Evolutionary conservation across 2,797 vertebrate species (phyloP).

Genomic region (Mormyrus hasselquistii): DNA sequence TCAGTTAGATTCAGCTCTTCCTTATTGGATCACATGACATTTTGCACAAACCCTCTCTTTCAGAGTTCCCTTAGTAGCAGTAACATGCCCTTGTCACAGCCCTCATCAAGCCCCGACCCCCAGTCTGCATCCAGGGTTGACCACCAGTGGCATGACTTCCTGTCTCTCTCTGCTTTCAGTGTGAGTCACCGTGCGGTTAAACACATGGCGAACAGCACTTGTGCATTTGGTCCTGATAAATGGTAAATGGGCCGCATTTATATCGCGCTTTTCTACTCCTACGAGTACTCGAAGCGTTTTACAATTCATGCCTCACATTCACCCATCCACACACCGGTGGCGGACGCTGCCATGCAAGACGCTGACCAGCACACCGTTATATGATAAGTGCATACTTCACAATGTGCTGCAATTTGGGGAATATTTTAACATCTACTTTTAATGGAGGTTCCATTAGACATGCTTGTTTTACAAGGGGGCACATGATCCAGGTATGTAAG

Average conservation of each 20-base stretch:
- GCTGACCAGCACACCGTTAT: too few relatives aligned
- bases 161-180: conserved; percentile 55
- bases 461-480: not conserved
- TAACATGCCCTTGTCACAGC: conserved; percentile 21
- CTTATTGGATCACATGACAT: not conserved
- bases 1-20: not conserved
- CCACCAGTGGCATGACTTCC: conserved; percentile 58
- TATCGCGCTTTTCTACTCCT: too few relatives aligned
- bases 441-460: not conserved
- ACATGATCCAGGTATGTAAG: not conserved
- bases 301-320: too few relatives aligned
- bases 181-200: conserved; percentile 40
- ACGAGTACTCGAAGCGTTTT: too few relatives aligned
- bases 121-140: conserved; percentile 48
- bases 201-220: not conserved
- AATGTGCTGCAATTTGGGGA: not conserved
- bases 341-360: too few relatives aligned
- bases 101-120: conserved; percentile 33
- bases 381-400: not conserved
- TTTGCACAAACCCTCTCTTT: conserved; percentile 19
- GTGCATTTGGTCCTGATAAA: not conserved
- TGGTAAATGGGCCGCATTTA: too few relatives aligned
- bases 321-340: too few relatives aligned
- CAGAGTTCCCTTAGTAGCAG: conserved; percentile 54
- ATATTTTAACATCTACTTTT: not conserved